Evolutionary conservation across 35 echinoderm and acorn worm species (phyloP), one percentile per base, ranked within the genome.

Genomic region (Chiridota heheva): DNA sequence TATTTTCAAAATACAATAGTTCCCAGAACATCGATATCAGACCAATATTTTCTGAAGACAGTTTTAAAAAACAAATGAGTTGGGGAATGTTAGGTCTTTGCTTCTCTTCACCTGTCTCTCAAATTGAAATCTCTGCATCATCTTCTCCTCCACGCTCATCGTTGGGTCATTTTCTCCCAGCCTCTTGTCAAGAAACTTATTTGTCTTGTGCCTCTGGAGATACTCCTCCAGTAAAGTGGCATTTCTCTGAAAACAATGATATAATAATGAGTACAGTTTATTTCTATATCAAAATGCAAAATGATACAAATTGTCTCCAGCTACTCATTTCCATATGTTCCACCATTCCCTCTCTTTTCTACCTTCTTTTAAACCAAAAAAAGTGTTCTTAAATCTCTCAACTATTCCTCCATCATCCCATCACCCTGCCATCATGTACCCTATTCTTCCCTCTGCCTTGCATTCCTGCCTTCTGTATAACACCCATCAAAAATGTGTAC

Each of bases 121-220:
- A 67, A 97, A 78, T 7, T 88, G 84, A 91, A 97, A 97, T 58
- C 93, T 91, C 56, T 97, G 70, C 93, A 97, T 91, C 93, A 97
- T 97, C 78, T 97, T 97, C 4, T 97, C 93, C 47, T 97, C 93
- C 16, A 84, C 78, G 17, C 67, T 88, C 78, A 97, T 82, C 2
- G 62, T 91, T 12, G 88, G 70, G 40, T 97, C 93, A 81, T 97
- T 87, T 73, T 97, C 93, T 46, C 93, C 93, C 20, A 97, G 80
- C 45, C 93, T 84, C 45, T 82, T 97, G 67, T 97, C 93, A 30
- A 97, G 39, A 61, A 97, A 91, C 57, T 88, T 84, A 35, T 91
- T 97, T 17, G 44, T 79, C 81, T 97, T 97, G 67, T 91, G 78
- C 60, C 93, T 86, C 35, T 97, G 84, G 34, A 87, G 80, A 38